Base-by-base conservation (phyloP, 2,113 vertebrate genomes). In the Pithys albifrons region DNA sequence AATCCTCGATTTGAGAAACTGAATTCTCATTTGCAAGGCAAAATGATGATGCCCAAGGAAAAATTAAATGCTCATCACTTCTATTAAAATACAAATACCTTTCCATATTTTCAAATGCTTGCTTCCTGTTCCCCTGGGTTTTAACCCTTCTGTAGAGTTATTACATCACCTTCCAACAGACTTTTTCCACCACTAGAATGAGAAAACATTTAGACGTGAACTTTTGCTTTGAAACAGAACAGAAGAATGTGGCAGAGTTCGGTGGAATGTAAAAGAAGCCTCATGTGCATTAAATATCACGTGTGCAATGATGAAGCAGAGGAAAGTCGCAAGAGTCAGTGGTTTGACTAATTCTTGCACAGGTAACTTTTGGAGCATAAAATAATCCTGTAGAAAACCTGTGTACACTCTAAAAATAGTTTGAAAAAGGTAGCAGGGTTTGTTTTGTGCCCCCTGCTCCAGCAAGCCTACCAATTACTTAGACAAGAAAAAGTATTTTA, bases 151-250 rank as follows among this genome's bases (percentile, higher is more conserved):
- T 66, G 51, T 43, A 82, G 72, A 52, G 27, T 61, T 96, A 65
- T 31, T 61, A 76, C 48, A 76, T 79, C 2, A 2, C 23, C 71
- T 55, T 92, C 33, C 1, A 83, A 74, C 25, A 87, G 65, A 87
- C n/a, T 24, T 65, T 87, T 72, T 79, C 62, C 28, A 54, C 54
- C 10, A 10, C 18, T 7, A 46, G 22, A 95, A 35, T 37, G 46
- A 79, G 55, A 88, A 93, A 85, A 66, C 81, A 66, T 48, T 82
- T 71, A 77, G 58, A 96, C 64, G 27, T 52, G 78, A 95, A 87
- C 74, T 74, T 52, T 24, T 70, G 49, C 91, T 92, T 94, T 93
- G 62, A 91, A 93, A 86, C 10, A 58, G 58, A 95, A 79, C 3
- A 23, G 61, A 67, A 82, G 91, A 76, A 39, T 4, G n/a, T 73